These are phyloP conservation scores for Ennomos fuscantarius DNA, from an alignment of 2,888 invertebrate species.

Conservation along the genomic window DNA sequence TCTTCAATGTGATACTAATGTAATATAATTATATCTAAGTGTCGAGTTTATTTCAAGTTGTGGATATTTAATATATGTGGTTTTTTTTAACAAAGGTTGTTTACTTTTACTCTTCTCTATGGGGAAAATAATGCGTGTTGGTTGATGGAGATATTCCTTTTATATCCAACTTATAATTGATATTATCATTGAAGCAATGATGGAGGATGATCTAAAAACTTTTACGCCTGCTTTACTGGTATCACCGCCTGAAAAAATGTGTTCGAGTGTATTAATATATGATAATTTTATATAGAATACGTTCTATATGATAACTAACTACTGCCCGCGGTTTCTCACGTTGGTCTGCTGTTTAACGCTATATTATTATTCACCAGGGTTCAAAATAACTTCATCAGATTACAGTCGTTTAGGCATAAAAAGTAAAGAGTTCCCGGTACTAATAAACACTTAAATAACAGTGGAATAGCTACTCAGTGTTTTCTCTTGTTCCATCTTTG, in stretches of 20 bases:
- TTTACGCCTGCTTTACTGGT: neutral
- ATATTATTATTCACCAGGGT: too few relatives aligned
- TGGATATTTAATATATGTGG: conserved; percentile 42
- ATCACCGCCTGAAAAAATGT: neutral
- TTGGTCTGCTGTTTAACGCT: too few relatives aligned
- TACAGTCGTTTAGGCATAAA: too few relatives aligned
- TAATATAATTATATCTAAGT: conserved; percentile 44
- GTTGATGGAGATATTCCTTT: neutral
- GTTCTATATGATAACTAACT: too few relatives aligned
- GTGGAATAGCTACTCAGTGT: too few relatives aligned
- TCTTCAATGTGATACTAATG: conserved; percentile 57
- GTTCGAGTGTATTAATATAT: neutral
- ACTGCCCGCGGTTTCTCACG: too few relatives aligned
- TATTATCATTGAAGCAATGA: neutral
- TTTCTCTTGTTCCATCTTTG: too few relatives aligned
- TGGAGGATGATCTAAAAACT: neutral
- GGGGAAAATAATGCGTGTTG: neutral
- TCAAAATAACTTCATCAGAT: too few relatives aligned
- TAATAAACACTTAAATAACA: too few relatives aligned
- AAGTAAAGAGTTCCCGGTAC: too few relatives aligned
- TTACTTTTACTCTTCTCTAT: neutral
- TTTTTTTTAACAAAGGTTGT: conserved; percentile 21
- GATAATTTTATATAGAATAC: too few relatives aligned
- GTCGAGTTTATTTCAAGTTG: conserved; percentile 49
- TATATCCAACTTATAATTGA: neutral